Conservation (phyloP, 1,140 invertebrate species). For the Parapsyche elsis region DNA sequence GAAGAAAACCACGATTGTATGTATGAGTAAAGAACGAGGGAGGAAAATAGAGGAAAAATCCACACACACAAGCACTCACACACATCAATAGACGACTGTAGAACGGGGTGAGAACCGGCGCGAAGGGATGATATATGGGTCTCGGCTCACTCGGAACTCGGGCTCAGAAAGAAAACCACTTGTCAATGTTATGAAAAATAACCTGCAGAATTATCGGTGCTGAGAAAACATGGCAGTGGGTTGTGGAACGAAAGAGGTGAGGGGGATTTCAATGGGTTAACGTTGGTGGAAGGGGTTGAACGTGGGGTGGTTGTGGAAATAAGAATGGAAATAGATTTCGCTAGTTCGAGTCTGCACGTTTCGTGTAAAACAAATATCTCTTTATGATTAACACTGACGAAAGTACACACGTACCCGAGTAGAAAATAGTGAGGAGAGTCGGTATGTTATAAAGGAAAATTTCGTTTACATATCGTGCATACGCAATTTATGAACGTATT, state of each 20-base stretch:
- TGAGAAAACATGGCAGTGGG: background rate
- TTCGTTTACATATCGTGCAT: too few relatives aligned
- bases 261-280: conserved; percentile 1
- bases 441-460: too few relatives aligned
- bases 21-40: background rate
- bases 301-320: background rate
- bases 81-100: background rate
- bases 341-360: background rate
- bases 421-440: too few relatives aligned
- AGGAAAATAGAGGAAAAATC: background rate
- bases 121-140: conserved; percentile 34
- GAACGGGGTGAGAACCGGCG: background rate
- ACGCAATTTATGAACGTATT: too few relatives aligned
- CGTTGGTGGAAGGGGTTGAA: background rate
- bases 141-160: conserved; percentile 10
- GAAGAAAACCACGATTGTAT: background rate
- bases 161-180: conserved; percentile 35
- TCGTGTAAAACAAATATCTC: background rate
- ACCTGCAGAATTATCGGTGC: conserved; percentile 30
- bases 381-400: background rate
- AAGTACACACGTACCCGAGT: background rate
- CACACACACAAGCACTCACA: background rate
- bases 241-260: too few relatives aligned
- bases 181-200: conserved; percentile 41
- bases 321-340: conserved; percentile 6